Conservation (phyloP, 1,140 invertebrate genomes). For the Onthophagus taurus region DNA sequence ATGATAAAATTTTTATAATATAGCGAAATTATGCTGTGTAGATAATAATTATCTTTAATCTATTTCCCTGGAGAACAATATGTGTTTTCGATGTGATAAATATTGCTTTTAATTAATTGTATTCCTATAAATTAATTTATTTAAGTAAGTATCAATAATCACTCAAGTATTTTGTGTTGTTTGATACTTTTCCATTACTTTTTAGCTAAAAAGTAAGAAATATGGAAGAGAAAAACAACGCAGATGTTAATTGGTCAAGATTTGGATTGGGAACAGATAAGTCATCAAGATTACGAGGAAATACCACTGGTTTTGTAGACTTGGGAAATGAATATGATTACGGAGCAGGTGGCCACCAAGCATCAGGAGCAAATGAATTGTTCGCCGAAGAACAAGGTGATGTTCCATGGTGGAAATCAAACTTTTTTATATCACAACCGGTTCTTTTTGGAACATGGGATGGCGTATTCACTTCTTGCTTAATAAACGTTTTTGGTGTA, state of each 20-base stretch:
- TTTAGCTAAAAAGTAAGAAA: neutral
- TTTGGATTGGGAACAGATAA: conserved; percentile 43
- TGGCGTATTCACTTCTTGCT: conserved; percentile 88
- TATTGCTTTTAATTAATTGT: too few species aligned
- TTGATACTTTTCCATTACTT: too few species aligned
- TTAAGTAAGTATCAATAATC: too few species aligned
- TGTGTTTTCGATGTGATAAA: too few species aligned
- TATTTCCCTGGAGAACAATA: too few species aligned
- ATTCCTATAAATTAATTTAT: too few species aligned
- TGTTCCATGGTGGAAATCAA: conserved; percentile 84
- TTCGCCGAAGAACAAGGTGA: conserved; percentile 80
- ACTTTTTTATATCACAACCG: conserved; percentile 87
- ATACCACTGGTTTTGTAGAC: conserved; percentile 58
- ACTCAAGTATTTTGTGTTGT: neutral
- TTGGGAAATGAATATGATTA: conserved; percentile 63
- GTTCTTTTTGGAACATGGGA: conserved; percentile 96
- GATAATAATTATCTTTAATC: too few species aligned
- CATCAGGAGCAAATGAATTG: conserved; percentile 75
- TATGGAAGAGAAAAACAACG: conserved; percentile 24
- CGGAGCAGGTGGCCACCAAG: conserved; percentile 66
- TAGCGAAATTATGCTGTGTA: too few species aligned
- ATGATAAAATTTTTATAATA: too few species aligned
- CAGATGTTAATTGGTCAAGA: conserved; percentile 45
- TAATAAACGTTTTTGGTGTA: conserved; percentile 95
- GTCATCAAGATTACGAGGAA: conserved; percentile 39